A percentile compares a stretch with the other conserved stretches of the same genome.
Evolutionary conservation across 2,113 vertebrate genomes (phyloP).

Genomic region (Oxyura jamaicensis): DNA sequence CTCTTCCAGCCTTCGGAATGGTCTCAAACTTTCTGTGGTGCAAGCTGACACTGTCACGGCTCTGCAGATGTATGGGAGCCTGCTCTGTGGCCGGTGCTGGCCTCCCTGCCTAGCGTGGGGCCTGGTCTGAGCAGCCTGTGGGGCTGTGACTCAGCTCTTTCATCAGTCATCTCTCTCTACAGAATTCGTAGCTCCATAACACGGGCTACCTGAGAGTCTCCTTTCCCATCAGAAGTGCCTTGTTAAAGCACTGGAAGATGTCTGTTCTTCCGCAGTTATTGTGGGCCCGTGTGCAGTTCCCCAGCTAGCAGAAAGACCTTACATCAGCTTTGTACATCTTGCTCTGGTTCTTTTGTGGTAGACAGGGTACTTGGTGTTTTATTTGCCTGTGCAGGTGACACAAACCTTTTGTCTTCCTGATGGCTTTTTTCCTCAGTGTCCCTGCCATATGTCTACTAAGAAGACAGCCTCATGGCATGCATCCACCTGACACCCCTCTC

Average conservation of each 20-base stretch:
- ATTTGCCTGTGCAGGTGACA: not conserved
- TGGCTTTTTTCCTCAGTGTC: not conserved
- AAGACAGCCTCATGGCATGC: not conserved
- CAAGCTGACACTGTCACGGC: no score
- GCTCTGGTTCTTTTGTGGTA: not conserved
- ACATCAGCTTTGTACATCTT: not conserved
- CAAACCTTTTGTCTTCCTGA: not conserved
- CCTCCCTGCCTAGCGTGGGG: no score
- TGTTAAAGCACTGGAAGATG: not conserved
- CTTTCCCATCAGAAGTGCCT: not conserved
- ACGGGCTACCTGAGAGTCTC: not conserved
- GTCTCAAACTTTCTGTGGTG: not conserved
- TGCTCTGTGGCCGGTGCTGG: no score
- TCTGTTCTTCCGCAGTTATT: not conserved
- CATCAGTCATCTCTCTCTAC: not conserved
- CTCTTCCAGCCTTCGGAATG: not conserved
- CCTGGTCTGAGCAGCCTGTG: not conserved
- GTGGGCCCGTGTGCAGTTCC: not conserved
- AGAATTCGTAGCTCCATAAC: not conserved
- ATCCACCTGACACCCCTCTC: not conserved
- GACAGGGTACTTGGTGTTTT: not conserved
- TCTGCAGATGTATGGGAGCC: not conserved
- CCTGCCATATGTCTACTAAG: not conserved
- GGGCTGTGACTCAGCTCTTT: not conserved
- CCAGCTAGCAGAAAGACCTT: not conserved